Percentiles rank a stretch among this genome's conserved stretches.
Evolutionary conservation across 2,888 invertebrate genomes (phyloP).

Genomic region (Oscheius sp.): DNA sequence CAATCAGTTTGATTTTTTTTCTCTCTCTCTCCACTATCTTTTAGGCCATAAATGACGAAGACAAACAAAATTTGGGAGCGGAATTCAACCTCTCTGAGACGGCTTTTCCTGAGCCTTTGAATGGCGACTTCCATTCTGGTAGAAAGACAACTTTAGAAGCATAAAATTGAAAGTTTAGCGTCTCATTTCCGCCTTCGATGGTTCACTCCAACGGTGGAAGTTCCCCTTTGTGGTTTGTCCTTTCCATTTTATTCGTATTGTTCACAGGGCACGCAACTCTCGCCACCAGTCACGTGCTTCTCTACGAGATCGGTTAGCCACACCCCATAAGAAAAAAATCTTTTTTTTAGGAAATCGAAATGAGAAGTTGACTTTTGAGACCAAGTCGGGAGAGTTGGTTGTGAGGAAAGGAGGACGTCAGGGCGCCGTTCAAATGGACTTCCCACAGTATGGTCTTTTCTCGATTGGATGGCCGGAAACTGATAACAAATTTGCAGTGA

Average conservation of each 20-base stretch:
- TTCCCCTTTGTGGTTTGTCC: slow-evolving; percentile 75
- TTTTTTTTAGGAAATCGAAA: slow-evolving; percentile 69
- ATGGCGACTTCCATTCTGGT: slow-evolving; percentile 43
- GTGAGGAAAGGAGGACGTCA: slow-evolving; percentile 41
- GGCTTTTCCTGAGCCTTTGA: slow-evolving; percentile 72
- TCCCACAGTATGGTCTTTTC: slow-evolving; percentile 45
- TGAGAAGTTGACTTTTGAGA: slow-evolving; percentile 56
- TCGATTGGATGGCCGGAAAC: background rate
- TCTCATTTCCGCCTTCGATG: slow-evolving; percentile 73
- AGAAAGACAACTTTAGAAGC: background rate
- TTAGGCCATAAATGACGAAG: slow-evolving; percentile 61
- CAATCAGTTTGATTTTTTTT: background rate
- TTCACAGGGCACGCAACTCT: slow-evolving; percentile 76
- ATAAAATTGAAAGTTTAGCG: slow-evolving; percentile 48
- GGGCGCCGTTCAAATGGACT: slow-evolving; percentile 44
- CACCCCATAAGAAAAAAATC: background rate
- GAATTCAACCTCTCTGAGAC: slow-evolving; percentile 76
- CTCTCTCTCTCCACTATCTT: background rate
- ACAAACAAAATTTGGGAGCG: slow-evolving; percentile 73
- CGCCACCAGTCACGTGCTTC: slow-evolving; percentile 74
- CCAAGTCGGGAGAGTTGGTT: slow-evolving; percentile 54
- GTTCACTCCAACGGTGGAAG: slow-evolving; percentile 75
- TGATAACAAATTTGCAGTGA: background rate
- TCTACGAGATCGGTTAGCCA: slow-evolving; percentile 67
- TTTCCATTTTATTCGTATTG: no score